Evolutionary conservation across 2,888 invertebrate species (phyloP).

Genomic region (Phragmatobia fuliginosa): DNA sequence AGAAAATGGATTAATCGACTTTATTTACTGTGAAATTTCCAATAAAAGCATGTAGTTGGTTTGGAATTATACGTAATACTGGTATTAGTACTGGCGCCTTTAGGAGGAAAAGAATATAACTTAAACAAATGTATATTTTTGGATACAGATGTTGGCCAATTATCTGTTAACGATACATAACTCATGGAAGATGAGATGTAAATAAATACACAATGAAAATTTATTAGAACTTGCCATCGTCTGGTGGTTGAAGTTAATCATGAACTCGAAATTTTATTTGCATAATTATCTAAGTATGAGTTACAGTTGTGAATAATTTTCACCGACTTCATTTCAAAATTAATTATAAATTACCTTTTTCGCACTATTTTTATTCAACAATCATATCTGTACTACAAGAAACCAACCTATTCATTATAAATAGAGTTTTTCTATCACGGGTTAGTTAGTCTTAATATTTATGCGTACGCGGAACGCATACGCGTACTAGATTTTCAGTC

Average conservation of each 20-base stretch:
- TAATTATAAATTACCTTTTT: not conserved
- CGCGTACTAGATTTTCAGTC: too few relatives aligned
- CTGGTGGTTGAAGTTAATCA: not conserved
- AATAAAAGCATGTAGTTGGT: conserved; percentile 20
- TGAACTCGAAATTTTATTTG: not conserved
- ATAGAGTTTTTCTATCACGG: too few relatives aligned
- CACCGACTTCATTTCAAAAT: not conserved
- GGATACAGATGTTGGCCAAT: conserved; percentile 29
- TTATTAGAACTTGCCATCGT: not conserved
- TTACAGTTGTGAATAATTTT: not conserved
- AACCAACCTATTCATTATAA: too few relatives aligned
- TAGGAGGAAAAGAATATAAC: conserved; percentile 29
- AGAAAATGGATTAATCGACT: not conserved
- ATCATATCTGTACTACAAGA: too few relatives aligned
- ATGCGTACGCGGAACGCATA: too few relatives aligned
- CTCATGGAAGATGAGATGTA: not conserved
- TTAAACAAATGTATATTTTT: conserved; percentile 32
- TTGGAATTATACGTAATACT: conserved; percentile 24
- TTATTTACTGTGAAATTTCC: conserved; percentile 15
- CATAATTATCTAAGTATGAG: not conserved
- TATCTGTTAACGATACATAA: conserved; percentile 17
- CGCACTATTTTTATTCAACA: too few relatives aligned
- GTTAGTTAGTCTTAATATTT: too few relatives aligned
- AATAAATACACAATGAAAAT: conserved; percentile 3
- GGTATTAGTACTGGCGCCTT: conserved; percentile 17